Percentiles rank a stretch among this genome's conserved stretches.
phyloP scores from a whole-genome alignment of 2,888 invertebrate species.

The Tillus elongatus region DNA sequence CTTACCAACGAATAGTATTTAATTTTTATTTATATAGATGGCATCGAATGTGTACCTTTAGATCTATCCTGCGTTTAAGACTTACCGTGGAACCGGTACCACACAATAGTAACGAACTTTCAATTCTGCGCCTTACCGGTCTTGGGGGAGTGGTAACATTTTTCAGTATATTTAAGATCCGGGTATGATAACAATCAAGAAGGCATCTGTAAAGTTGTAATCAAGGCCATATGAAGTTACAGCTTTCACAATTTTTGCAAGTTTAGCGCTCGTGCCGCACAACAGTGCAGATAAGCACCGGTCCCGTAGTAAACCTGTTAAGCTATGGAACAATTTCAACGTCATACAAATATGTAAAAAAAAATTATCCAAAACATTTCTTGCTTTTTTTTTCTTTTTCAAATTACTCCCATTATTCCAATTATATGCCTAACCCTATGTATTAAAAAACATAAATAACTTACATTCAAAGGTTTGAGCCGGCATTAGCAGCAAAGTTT shows the following conservation, averaged over 20 bases:
- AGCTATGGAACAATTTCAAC: no score
- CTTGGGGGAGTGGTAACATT: background rate
- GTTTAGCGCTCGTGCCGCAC: background rate
- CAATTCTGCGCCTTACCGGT: conserved; percentile 1
- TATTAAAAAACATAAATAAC: conserved; percentile 16
- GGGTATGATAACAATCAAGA: conserved; percentile 1
- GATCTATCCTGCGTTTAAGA: no score
- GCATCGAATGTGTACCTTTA: no score
- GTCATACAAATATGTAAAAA: no score
- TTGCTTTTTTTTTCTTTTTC: no score
- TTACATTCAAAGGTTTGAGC: conserved; percentile 71
- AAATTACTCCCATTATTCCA: no score
- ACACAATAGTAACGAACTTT: background rate
- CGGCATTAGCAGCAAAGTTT: conserved; percentile 70
- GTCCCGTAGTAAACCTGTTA: no score
- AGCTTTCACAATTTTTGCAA: background rate
- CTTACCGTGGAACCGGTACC: conserved; percentile 3
- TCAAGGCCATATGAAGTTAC: conserved; percentile 1
- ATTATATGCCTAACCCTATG: no score
- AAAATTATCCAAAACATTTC: background rate
- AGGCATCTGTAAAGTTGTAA: background rate
- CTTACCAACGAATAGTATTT: no score
- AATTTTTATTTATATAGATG: no score
- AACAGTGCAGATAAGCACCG: background rate
- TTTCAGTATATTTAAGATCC: conserved; percentile 1